Evolutionary conservation across 2,797 vertebrate species (phyloP).

Genomic region (Gila robusta): DNA sequence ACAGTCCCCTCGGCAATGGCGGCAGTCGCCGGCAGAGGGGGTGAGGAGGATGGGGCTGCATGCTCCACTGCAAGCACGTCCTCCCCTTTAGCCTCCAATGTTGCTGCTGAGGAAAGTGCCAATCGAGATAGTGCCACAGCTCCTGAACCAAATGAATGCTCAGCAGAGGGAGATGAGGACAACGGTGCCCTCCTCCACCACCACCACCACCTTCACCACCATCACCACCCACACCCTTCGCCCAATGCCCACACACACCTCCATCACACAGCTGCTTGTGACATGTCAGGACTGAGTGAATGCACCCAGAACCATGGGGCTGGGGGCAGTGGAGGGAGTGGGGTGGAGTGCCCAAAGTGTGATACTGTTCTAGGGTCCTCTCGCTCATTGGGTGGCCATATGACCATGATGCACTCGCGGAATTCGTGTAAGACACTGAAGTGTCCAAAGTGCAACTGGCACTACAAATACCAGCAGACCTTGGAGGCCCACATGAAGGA

Average conservation of each 20-base stretch:
- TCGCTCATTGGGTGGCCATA: slow-evolving; percentile 96
- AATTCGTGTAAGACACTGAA: slow-evolving; percentile 99
- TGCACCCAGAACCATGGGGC: slow-evolving; percentile 86
- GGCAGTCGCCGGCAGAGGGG: slow-evolving; percentile 85
- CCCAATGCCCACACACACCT: slow-evolving; percentile 82
- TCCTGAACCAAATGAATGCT: slow-evolving; percentile 99
- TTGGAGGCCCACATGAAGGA: slow-evolving; percentile 99
- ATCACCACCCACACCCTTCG: slow-evolving; percentile 84
- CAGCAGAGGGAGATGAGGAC: slow-evolving; percentile 94
- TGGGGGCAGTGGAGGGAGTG: slow-evolving; percentile 84
- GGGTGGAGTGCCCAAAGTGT: slow-evolving; percentile 99
- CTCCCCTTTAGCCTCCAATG: slow-evolving; percentile 79
- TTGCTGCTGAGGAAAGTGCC: slow-evolving; percentile 96
- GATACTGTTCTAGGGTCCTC: slow-evolving; percentile 97
- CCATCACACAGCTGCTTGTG: slow-evolving; percentile 88
- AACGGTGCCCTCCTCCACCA: slow-evolving; percentile 83
- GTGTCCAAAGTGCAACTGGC: slow-evolving; percentile 99
- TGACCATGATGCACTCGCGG: slow-evolving; percentile 99
- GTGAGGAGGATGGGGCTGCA: slow-evolving; percentile 86
- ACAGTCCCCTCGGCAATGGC: slow-evolving; percentile 77
- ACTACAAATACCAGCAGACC: slow-evolving; percentile 99
- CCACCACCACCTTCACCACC: slow-evolving; percentile 86
- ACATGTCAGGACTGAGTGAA: slow-evolving; percentile 88
- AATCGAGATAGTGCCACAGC: slow-evolving; percentile 99
- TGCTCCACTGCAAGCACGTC: slow-evolving; percentile 73